Evolutionary conservation across 2,888 invertebrate species (phyloP).

Genomic region (Tholera decimalis): DNA sequence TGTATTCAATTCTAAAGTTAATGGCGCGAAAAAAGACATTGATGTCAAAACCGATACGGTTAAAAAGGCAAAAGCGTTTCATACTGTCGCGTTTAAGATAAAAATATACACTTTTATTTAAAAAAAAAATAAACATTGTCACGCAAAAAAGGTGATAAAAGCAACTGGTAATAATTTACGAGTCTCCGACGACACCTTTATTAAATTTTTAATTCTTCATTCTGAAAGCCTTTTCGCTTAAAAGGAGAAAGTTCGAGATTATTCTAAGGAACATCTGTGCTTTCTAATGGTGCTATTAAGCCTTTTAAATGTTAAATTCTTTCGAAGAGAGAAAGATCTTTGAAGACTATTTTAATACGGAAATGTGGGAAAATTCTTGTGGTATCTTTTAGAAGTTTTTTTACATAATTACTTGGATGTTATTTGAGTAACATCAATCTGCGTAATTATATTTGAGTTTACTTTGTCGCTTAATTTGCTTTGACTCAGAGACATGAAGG

Average conservation of each 20-base stretch:
- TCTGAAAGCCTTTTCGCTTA: slow-evolving; percentile 50
- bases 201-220: slow-evolving; percentile 60
- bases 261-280: slow-evolving; percentile 61
- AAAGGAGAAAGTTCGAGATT: slow-evolving; percentile 54
- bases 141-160: slow-evolving; percentile 53
- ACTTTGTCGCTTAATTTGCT: slow-evolving; percentile 23
- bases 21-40: slow-evolving; percentile 42
- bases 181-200: slow-evolving; percentile 43
- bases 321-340: slow-evolving; percentile 45
- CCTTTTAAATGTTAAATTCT: slow-evolving; percentile 60
- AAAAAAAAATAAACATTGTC: slow-evolving; percentile 56
- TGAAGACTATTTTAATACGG: slow-evolving; percentile 46
- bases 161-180: slow-evolving; percentile 61
- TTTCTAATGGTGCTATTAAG: slow-evolving; percentile 58
- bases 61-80: slow-evolving; percentile 45
- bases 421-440: slow-evolving; percentile 15
- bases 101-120: slow-evolving; percentile 51
- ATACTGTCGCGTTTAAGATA: slow-evolving; percentile 32
- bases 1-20: slow-evolving; percentile 44
- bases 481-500: neutral
- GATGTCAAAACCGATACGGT: slow-evolving; percentile 41
- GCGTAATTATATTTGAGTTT: slow-evolving; percentile 17
- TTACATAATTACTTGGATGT: slow-evolving; percentile 24
- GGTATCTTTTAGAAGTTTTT: slow-evolving; percentile 22
- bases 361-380: slow-evolving; percentile 31